A percentile compares a stretch with the other conserved stretches of the same genome.
Evolutionary conservation across 2,888 invertebrate genomes (phyloP).

Genomic region (Endotricha flammealis): DNA sequence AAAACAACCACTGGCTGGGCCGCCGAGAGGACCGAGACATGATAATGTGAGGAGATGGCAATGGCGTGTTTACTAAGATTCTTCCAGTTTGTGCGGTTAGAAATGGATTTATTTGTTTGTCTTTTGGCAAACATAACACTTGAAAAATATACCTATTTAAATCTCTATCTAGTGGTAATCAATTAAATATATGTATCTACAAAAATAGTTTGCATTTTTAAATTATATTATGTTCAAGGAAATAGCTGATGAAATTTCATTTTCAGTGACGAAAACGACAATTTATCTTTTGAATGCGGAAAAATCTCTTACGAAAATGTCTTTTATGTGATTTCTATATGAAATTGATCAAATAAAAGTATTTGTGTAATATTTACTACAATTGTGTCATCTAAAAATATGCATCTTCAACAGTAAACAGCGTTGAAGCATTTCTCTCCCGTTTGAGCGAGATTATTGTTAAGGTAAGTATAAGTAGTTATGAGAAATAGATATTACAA

Average conservation of each 20-base stretch:
- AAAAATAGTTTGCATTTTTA: conserved; percentile 74
- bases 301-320: conserved; percentile 47
- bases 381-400: conserved; percentile 73
- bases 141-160: conserved; percentile 66
- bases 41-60: conserved; percentile 16
- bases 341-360: conserved; percentile 46
- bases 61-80: conserved; percentile 34
- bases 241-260: conserved; percentile 42
- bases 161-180: conserved; percentile 72
- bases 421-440: conserved; percentile 47
- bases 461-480: conserved; percentile 39
- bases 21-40: conserved; percentile 3
- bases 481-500: conserved; percentile 42
- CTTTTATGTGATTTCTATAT: conserved; percentile 37
- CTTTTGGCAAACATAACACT: conserved; percentile 62
- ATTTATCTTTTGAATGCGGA: conserved; percentile 28
- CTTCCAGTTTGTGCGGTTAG: conserved; percentile 48
- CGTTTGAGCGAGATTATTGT: conserved; percentile 52
- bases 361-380: conserved; percentile 48
- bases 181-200: conserved; percentile 73
- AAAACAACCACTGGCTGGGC: neutral
- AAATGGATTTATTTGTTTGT: conserved; percentile 47
- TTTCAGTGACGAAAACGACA: conserved; percentile 28
- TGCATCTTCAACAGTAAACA: conserved; percentile 57
- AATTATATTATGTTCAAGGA: conserved; percentile 49